Conservation (phyloP, 2,797 vertebrate genomes). For the Melanotaenia maccullochi region DNA sequence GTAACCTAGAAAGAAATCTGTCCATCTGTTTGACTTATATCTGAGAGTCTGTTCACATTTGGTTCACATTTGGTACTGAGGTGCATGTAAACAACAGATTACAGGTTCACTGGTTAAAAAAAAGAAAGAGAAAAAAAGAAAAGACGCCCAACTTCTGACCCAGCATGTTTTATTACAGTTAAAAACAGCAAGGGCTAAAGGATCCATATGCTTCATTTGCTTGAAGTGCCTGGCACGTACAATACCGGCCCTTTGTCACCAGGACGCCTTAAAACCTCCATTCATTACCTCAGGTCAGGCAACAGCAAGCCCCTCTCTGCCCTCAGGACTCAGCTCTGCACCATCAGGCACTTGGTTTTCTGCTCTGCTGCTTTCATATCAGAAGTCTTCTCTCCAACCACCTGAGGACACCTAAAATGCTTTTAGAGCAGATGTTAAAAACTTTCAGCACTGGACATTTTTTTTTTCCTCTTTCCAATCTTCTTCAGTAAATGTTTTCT, state of each 20-base stretch:
- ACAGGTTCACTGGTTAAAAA: neutral
- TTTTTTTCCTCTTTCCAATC: neutral
- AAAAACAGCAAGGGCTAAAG: neutral
- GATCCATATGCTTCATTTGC: neutral
- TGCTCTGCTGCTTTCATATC: slow-evolving; percentile 35
- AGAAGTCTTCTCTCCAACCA: slow-evolving; percentile 19
- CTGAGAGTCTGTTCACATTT: neutral
- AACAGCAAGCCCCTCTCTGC: slow-evolving; percentile 43
- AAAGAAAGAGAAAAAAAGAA: no score
- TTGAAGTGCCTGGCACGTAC: slow-evolving; percentile 16
- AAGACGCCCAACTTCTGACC: neutral
- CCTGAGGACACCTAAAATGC: slow-evolving; percentile 37
- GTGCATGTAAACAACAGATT: neutral
- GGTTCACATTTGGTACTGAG: neutral
- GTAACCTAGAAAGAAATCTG: slow-evolving; percentile 16
- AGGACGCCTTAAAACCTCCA: slow-evolving; percentile 48
- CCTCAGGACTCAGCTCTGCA: slow-evolving; percentile 43
- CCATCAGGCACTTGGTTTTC: slow-evolving; percentile 31
- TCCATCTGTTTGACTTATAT: neutral
- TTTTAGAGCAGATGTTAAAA: slow-evolving; percentile 45
- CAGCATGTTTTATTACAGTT: neutral
- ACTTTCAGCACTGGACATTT: slow-evolving; percentile 19
- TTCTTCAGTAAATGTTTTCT: neutral
- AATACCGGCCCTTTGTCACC: slow-evolving; percentile 11
- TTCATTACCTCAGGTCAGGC: slow-evolving; percentile 45